Evolutionary conservation across 2,888 invertebrate genomes (phyloP).

Genomic region (Drosophila pseudotalamancana): DNA sequence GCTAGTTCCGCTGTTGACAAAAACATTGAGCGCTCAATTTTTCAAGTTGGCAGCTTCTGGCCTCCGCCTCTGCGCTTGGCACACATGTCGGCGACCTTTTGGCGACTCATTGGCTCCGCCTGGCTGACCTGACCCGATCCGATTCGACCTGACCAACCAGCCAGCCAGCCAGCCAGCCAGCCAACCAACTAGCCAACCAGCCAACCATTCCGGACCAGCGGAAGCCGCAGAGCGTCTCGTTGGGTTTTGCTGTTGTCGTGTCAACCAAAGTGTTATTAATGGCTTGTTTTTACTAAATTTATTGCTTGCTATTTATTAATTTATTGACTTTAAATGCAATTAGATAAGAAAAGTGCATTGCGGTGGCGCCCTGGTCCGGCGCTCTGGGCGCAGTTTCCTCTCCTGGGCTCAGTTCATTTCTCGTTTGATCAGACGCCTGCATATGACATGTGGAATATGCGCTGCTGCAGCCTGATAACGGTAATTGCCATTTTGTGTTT

Average conservation of each 20-base stretch:
- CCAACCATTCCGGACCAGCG: slow-evolving; percentile 15
- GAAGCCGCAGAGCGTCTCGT: slow-evolving; percentile 33
- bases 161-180: neutral
- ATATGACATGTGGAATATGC: slow-evolving; percentile 58
- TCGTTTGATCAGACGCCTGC: slow-evolving; percentile 36
- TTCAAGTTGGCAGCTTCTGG: slow-evolving; percentile 58
- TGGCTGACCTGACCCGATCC: slow-evolving; percentile 67
- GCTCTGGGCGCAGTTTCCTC: slow-evolving; percentile 38
- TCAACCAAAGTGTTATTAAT: slow-evolving; percentile 83
- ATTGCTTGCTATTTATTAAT: slow-evolving; percentile 82
- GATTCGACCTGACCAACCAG: slow-evolving; percentile 16
- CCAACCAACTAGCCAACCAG: slow-evolving; percentile 1
- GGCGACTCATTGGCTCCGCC: slow-evolving; percentile 58
- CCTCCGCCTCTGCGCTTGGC: neutral
- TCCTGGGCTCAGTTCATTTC: slow-evolving; percentile 49
- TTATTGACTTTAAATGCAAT: slow-evolving; percentile 78
- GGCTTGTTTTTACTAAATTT: slow-evolving; percentile 83
- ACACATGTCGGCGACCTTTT: slow-evolving; percentile 46
- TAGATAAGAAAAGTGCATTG: slow-evolving; percentile 79
- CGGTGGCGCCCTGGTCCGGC: slow-evolving; percentile 34
- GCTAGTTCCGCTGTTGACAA: slow-evolving; percentile 62
- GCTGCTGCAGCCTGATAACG: slow-evolving; percentile 62
- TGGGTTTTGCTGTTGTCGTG: slow-evolving; percentile 47
- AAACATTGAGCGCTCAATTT: slow-evolving; percentile 78
- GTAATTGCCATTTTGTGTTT: slow-evolving; percentile 34